Evolutionary conservation across 37 sponge, comb jelly and placozoan species (phyloP), one percentile per base, ranked within the genome.

Genomic region (Halichondria panicea): DNA sequence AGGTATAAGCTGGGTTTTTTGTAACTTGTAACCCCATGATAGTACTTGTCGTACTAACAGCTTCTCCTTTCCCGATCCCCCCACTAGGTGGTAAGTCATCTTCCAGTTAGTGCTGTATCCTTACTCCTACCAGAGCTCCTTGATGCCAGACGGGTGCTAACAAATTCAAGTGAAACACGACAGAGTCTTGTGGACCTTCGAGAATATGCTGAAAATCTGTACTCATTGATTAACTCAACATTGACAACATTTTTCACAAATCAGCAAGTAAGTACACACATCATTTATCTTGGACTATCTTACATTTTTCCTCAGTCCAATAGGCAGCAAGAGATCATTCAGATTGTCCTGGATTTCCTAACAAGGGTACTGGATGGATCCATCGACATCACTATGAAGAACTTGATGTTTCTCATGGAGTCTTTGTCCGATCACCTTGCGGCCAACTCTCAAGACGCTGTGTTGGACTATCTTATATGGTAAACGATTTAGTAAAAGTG

Each of bases 61-160:
- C n/a, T n/a, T n/a, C n/a, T n/a, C n/a, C n/a, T n/a, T n/a, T n/a
- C n/a, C n/a, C n/a, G n/a, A n/a, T n/a, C n/a, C n/a, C n/a, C n/a
- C n/a, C n/a, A n/a, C n/a, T 48, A 75, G 75, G 61, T 63, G 4
- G 21, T 75, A 1, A 57, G 42, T 31, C 75, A 75, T 46, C 63
- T 75, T 2, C 75, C 75, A 18, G 75, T 75, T 31, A 37, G 45
- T 33, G 75, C 42, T 18, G 63, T 24, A 44, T 11, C 63, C 12
- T 44, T 75, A 33, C 30, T 61, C 22, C 27, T 58, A 6, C 63
- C 75, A 24, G 63, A 75, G 25, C 1, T 75, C 24, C 3, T 61
- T 31, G 27, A 61, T 31, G 13, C 19, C n/a, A 33, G 7, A 19
- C 21, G 59, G 34, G 4, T 9, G 9, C 1, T 42, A 15, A 34